Evolutionary conservation across 2,113 vertebrate genomes (phyloP), one percentile per base, ranked within the genome.

Genomic region (Telmatochromis sp.): DNA sequence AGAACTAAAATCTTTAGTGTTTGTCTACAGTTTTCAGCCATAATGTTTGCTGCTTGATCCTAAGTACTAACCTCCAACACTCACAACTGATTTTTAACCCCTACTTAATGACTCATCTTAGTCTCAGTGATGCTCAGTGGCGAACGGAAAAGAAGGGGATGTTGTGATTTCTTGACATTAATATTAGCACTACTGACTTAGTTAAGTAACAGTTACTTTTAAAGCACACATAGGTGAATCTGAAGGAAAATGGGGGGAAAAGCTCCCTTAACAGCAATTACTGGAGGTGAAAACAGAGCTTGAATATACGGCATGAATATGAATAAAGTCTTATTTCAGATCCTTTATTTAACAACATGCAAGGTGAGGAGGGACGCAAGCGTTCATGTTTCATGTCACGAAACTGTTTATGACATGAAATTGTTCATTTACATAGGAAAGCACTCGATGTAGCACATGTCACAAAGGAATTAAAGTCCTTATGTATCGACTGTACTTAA

Each of bases 401-500:
- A 84, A 86, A 92, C 85, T 92, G 92, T 92, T 91, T 0, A 42
- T 42, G 35, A 42, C 84, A 89, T 80, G 75, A 86, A 86, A 92
- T 85, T 93, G 92, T 91, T 91, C 57, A 91, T 93, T 94, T 93
- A 65, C 84, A 94, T 94, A 84, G 13, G 2, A 73, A 9, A 42
- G 83, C 89, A 81, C 58, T 92, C 75, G 93, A 90, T 86, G 89
- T 83, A 87, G 80, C 89, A 91, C 85, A 71, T 88, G 87, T 89
- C 94, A 90, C 85, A 2, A 82, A 94, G 94, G 87, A 89, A 89
- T 93, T 94, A 0, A 78, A 78, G 17, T 78, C 17, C 93, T 93
- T 94, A 93, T 19, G 94, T 94, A 57, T 94, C 82, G 87, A 93
- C 90, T 91, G 92, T 93, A 86, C 92, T 90, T 91, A 92, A 92